These are phyloP conservation scores for Trypoxylon attenuatum DNA, from an alignment of 2,888 invertebrate species.

Conservation along the genomic window DNA sequence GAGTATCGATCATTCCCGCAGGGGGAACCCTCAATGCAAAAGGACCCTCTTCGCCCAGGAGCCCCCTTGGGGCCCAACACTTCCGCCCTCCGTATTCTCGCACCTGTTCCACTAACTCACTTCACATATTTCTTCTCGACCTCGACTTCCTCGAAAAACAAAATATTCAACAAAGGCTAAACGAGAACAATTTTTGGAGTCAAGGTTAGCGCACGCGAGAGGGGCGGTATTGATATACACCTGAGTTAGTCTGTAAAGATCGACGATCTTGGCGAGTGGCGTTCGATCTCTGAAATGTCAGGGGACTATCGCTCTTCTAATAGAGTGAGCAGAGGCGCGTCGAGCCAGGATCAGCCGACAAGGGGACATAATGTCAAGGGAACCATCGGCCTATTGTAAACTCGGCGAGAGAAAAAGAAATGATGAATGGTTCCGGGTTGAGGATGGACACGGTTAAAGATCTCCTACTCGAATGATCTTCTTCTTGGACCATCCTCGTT, in stretches of 20 bases:
- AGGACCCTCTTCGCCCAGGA: no score
- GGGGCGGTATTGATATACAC: constrained; percentile 29
- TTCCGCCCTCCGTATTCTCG: neutral
- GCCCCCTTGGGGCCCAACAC: neutral
- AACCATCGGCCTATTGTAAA: constrained; percentile 33
- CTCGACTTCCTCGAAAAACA: no score
- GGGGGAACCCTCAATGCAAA: neutral
- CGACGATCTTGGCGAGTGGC: constrained; percentile 47
- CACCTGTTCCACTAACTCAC: no score
- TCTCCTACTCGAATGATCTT: neutral
- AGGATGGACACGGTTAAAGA: constrained; percentile 8
- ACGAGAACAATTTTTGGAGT: neutral
- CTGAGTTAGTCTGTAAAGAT: constrained; percentile 42
- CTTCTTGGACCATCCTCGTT: constrained; percentile 9
- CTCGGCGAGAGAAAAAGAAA: constrained; percentile 26
- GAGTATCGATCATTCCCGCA: constrained; percentile 66
- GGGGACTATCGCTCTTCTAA: constrained; percentile 47
- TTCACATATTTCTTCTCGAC: no score
- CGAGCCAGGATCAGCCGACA: constrained; percentile 20
- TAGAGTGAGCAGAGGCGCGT: constrained; percentile 32
- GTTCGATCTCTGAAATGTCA: constrained; percentile 52
- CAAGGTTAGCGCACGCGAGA: neutral
- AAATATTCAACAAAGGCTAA: neutral
- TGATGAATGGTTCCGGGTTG: constrained; percentile 42
- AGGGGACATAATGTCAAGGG: constrained; percentile 57